phyloP scores from a whole-genome alignment of 2,113 vertebrate genomes.

The Xyrauchen texanus region DNA sequence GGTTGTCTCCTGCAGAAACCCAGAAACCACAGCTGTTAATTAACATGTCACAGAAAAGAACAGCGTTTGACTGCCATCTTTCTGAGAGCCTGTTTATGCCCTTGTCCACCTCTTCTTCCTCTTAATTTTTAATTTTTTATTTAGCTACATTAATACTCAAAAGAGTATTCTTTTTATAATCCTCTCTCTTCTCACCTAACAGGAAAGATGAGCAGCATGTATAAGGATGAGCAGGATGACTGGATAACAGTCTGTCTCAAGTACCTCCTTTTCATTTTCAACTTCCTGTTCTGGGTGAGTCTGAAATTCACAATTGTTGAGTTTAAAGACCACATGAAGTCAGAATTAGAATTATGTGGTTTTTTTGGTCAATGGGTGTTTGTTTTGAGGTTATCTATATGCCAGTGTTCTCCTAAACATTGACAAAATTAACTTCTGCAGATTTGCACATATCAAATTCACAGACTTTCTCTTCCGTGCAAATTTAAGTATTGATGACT shows the following conservation, averaged over 20 bases:
- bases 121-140: not conserved
- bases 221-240: conserved; percentile 78
- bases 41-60: conserved; percentile 38
- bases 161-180: not conserved
- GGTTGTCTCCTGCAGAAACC: conserved; percentile 27
- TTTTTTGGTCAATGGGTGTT: no score
- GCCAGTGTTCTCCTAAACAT: no score
- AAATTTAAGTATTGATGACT: no score
- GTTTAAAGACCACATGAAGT: no score
- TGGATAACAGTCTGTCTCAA: conserved; percentile 82
- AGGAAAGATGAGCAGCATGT: conserved; percentile 71
- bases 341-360: no score
- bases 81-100: conserved; percentile 13
- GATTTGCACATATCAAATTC: no score
- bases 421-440: no score
- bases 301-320: conserved; percentile 40
- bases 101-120: not conserved
- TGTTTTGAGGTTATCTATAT: no score
- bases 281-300: conserved; percentile 90
- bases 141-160: not conserved
- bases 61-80: conserved; percentile 47
- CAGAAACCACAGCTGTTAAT: conserved; percentile 39
- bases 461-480: no score
- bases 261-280: conserved; percentile 85
- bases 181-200: conserved; percentile 36